phyloP scores from a whole-genome alignment of 2,797 vertebrate species.

The Helicolenus hilgendorfi region DNA sequence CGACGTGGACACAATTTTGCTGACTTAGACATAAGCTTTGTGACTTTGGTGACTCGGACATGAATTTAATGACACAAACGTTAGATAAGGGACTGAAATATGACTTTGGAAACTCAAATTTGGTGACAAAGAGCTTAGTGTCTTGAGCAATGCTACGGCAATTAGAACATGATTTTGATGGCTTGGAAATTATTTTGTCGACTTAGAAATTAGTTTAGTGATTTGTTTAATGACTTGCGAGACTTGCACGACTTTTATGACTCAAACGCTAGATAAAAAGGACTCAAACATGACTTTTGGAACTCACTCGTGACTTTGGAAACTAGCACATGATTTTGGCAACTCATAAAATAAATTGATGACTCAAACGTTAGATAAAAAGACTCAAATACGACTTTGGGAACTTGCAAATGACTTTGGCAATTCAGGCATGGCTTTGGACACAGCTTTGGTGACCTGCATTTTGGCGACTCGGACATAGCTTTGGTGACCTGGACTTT shows the following conservation, averaged over 20 bases:
- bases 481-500: not conserved
- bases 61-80: not conserved
- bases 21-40: not conserved
- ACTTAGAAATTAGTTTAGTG: not conserved
- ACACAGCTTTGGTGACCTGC: not conserved
- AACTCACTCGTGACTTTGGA: not conserved
- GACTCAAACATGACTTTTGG: not conserved
- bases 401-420: too few species aligned
- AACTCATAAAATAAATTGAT: not conserved
- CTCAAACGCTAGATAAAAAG: too few species aligned
- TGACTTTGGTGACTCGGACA: not conserved
- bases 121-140: too few species aligned
- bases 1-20: not conserved
- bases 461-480: too few species aligned
- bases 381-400: not conserved
- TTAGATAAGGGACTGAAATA: too few species aligned
- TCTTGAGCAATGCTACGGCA: too few species aligned
- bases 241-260: too few species aligned
- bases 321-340: too few species aligned
- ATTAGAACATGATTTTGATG: too few species aligned
- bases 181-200: not conserved
- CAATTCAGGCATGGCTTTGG: not conserved
- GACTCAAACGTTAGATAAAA: not conserved
- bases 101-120: too few species aligned
- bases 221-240: not conserved